Evolutionary conservation across 2,113 vertebrate species (phyloP), one percentile per base, ranked within the genome.

Genomic region (Stegastes partitus): DNA sequence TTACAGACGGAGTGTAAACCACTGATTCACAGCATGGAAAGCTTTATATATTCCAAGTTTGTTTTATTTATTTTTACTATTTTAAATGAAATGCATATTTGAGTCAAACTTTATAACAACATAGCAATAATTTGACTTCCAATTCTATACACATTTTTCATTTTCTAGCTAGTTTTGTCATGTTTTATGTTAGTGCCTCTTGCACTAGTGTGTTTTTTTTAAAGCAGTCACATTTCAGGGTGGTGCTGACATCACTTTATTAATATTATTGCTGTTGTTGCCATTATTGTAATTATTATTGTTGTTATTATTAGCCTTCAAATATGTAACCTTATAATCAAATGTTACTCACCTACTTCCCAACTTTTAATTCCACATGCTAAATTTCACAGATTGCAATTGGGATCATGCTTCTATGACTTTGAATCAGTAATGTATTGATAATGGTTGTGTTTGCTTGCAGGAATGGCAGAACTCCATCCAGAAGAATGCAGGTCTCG

Each of bases 401-500:
- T 54, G 50, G 14, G n/a, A 44, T 19, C 12, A 4, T 2, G 55
- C n/a, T 26, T 68, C 37, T 53, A 21, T 53, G 22, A 21, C 14
- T 0, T 28, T 42, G 11, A 50, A 7, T 68, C 1, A 22, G 45
- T 25, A 39, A 37, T 31, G 21, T 54, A 14, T 15, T 73, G 42
- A 54, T 26, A 2, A 18, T 70, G 21, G 86, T 22, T 82, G 45
- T 79, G 23, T 77, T 51, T 23, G 1, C 7, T 69, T 86, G 47
- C 74, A 93, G 92, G 96, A 97, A 78, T 98, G 97, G 96, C 96
- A 98, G 89, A 97, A 97, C 92, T 98, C 97, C 68, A 98, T 98
- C 87, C 97, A 98, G 91, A 97, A 98, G 91, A 97, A 97, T 56
- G 96, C 96, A 22, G 95, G 96, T 28, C 94, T 97, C 45, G 96